Conservation (phyloP, 2,888 invertebrate genomes). For the Sthenelais limicola region DNA sequence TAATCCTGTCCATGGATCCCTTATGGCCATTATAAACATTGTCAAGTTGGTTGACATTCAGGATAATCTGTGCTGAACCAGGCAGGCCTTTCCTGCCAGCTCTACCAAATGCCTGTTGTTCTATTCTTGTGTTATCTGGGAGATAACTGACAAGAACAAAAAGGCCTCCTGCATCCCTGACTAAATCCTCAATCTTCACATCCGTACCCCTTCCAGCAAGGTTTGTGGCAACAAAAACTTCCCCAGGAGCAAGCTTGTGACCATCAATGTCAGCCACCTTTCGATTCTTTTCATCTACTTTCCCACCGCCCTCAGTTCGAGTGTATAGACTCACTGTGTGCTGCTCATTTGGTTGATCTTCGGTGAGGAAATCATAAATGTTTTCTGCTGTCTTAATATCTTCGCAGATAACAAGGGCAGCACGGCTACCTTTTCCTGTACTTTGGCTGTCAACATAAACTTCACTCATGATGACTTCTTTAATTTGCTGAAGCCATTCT, state of each 20-base stretch:
- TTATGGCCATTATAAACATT: not conserved
- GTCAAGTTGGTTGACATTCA: slow-evolving; percentile 29
- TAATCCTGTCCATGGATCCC: not conserved
- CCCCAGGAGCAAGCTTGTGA: slow-evolving; percentile 32
- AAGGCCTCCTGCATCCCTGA: slow-evolving; percentile 48
- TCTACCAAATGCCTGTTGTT: slow-evolving; percentile 50
- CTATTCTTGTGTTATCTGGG: slow-evolving; percentile 48
- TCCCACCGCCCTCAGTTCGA: not conserved
- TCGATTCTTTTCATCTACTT: slow-evolving; percentile 1
- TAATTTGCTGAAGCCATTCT: not conserved
- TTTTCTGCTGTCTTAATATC: slow-evolving; percentile 36
- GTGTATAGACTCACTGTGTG: not conserved
- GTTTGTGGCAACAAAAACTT: slow-evolving; percentile 50
- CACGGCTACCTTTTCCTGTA: slow-evolving; percentile 8
- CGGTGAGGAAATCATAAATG: not conserved
- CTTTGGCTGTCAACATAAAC: not conserved
- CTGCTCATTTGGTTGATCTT: not conserved
- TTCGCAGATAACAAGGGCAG: slow-evolving; percentile 44
- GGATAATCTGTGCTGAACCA: slow-evolving; percentile 48
- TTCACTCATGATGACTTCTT: not conserved
- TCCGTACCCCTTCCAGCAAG: slow-evolving; percentile 53
- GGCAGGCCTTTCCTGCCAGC: slow-evolving; percentile 49
- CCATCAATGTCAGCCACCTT: too few relatives aligned
- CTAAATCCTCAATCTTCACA: slow-evolving; percentile 36
- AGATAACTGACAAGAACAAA: slow-evolving; percentile 51